Evolutionary conservation across 2,888 invertebrate genomes (phyloP).

Genomic region (Leptinotarsa juncta): DNA sequence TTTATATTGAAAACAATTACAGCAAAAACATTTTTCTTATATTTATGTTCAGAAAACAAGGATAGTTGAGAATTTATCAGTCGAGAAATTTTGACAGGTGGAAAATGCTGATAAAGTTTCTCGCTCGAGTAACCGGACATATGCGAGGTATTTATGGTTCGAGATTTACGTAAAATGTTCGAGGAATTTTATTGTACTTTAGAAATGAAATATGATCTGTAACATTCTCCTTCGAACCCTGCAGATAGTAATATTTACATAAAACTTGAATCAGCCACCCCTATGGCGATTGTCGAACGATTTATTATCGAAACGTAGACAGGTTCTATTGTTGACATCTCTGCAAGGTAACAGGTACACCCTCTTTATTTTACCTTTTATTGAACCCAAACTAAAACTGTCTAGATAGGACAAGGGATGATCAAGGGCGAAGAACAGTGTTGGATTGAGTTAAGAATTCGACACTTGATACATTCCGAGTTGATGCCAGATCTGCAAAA

Average conservation of each 20-base stretch:
- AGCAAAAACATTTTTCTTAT: too few relatives aligned
- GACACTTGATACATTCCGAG: not conserved
- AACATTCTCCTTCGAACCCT: slow-evolving; percentile 1
- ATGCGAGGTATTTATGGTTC: not conserved
- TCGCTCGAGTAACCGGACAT: not conserved
- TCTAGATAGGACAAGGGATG: slow-evolving; percentile 13
- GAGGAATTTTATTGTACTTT: slow-evolving; percentile 3
- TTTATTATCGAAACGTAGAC: slow-evolving; percentile 41
- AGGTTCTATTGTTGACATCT: slow-evolving; percentile 43
- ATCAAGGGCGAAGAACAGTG: slow-evolving; percentile 23
- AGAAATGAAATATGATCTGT: slow-evolving; percentile 17
- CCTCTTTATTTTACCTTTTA: slow-evolving; percentile 43
- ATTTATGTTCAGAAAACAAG: too few relatives aligned
- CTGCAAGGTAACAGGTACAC: slow-evolving; percentile 44
- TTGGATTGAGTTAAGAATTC: not conserved
- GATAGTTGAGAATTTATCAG: too few relatives aligned
- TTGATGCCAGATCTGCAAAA: too few relatives aligned
- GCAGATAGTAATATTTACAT: slow-evolving; percentile 26
- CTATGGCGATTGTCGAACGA: slow-evolving; percentile 30
- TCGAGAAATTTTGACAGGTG: not conserved
- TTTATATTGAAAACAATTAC: too few relatives aligned
- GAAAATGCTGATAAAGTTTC: not conserved
- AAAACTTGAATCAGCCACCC: slow-evolving; percentile 30
- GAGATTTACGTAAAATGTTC: not conserved
- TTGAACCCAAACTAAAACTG: slow-evolving; percentile 9